Evolutionary conservation across 2,113 vertebrate genomes (phyloP).

Genomic region (Boleophthalmus pectinirostris): DNA sequence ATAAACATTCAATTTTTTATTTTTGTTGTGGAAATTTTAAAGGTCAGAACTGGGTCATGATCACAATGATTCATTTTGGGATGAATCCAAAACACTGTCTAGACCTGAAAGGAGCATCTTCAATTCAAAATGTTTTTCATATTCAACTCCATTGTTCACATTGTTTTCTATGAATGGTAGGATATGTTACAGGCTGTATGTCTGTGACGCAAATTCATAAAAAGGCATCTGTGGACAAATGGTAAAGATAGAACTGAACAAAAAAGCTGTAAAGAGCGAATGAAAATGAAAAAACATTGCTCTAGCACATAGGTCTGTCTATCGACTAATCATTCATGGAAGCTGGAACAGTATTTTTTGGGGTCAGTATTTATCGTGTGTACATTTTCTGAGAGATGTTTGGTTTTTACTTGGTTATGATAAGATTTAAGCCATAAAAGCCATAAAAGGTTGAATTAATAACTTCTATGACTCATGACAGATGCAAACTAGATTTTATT

Average conservation of each 20-base stretch:
- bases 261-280: slow-evolving; percentile 29
- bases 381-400: too few relatives aligned
- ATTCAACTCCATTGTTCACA: not conserved
- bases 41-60: not conserved
- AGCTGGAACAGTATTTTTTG: too few relatives aligned
- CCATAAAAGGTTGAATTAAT: too few relatives aligned
- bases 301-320: not conserved
- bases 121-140: not conserved
- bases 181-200: not conserved
- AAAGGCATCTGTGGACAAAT: slow-evolving; percentile 2
- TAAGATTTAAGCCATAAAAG: too few relatives aligned
- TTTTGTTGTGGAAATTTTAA: not conserved
- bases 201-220: slow-evolving; percentile 44
- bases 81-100: not conserved
- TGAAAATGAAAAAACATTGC: slow-evolving; percentile 4
- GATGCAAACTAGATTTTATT: too few relatives aligned
- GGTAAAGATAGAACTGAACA: slow-evolving; percentile 3
- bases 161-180: not conserved
- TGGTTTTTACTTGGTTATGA: too few relatives aligned
- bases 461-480: too few relatives aligned
- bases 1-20: not conserved
- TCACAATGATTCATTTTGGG: slow-evolving; percentile 1
- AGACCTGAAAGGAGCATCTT: not conserved
- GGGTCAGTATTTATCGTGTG: too few relatives aligned
- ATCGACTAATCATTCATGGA: too few relatives aligned